Conservation (phyloP, 1,140 invertebrate species). For the Gonioctena quinquepunctata region DNA sequence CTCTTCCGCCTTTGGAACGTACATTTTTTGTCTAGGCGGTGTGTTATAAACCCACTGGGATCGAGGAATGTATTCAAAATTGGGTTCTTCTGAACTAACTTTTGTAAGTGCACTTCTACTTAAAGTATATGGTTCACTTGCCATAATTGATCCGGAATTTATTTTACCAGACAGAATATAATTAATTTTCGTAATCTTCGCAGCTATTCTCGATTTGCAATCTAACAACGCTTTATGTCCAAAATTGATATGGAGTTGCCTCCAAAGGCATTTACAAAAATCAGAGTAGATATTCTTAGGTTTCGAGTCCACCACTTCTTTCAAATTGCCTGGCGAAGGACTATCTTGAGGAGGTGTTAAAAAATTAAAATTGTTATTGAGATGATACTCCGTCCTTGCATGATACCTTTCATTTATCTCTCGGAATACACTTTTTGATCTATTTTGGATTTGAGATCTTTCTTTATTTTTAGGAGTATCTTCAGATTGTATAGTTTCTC, state of each 20-base stretch:
- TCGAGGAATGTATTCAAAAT: constrained; percentile 15
- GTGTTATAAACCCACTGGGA: constrained; percentile 31
- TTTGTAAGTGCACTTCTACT: neutral
- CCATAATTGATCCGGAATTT: neutral
- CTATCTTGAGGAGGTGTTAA: neutral
- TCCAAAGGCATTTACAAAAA: neutral
- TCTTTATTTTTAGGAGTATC: neutral
- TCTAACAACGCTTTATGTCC: neutral
- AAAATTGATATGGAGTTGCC: neutral
- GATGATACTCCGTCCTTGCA: neutral
- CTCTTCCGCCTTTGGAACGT: neutral
- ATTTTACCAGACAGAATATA: constrained; percentile 15
- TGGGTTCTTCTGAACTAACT: constrained; percentile 17
- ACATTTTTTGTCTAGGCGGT: constrained; percentile 22
- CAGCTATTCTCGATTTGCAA: constrained; percentile 7
- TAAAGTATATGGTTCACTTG: neutral
- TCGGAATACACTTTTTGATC: constrained; percentile 30
- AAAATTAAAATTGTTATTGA: neutral
- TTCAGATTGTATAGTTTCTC: neutral
- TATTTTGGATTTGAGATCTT: constrained; percentile 8
- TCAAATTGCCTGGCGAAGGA: too few species aligned
- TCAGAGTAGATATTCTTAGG: neutral
- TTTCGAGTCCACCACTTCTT: neutral
- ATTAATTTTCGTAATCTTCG: constrained; percentile 25
- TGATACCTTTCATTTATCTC: constrained; percentile 23